Conservation (phyloP, 2,113 vertebrate species). For the Pteronura brasiliensis region DNA sequence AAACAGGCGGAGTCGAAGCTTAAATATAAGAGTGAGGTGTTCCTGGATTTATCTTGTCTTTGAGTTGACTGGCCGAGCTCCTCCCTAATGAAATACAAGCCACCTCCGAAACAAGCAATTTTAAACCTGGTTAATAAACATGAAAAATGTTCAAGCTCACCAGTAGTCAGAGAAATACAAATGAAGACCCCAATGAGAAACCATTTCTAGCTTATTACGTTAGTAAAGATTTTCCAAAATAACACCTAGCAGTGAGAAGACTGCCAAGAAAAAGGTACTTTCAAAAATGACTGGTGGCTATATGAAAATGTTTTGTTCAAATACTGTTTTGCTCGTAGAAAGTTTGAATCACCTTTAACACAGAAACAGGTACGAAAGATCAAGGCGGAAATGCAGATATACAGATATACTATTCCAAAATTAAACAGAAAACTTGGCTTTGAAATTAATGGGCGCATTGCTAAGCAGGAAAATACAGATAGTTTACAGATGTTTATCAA, state of each 20-base stretch:
- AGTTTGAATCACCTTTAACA: background rate
- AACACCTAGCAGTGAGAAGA: background rate
- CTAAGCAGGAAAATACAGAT: slow-evolving; percentile 30
- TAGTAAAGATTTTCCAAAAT: background rate
- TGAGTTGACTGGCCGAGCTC: background rate
- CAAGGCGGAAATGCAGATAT: background rate
- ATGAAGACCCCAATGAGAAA: background rate
- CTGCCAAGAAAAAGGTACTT: background rate
- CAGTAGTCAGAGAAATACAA: background rate
- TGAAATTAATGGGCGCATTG: background rate
- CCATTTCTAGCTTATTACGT: background rate
- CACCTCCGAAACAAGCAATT: background rate
- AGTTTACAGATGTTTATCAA: background rate
- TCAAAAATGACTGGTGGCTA: background rate
- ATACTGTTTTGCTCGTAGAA: background rate
- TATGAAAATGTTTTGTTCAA: background rate
- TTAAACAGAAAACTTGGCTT: slow-evolving; percentile 45
- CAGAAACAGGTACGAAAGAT: background rate
- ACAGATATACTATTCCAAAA: slow-evolving; percentile 19
- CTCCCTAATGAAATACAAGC: background rate
- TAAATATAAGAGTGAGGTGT: background rate
- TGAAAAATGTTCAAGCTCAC: background rate
- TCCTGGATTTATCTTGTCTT: slow-evolving; percentile 12
- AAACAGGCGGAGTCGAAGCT: background rate
- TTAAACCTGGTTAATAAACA: slow-evolving; percentile 34